Base-by-base conservation (phyloP, 2,113 vertebrate species). In the Strix aluco region DNA sequence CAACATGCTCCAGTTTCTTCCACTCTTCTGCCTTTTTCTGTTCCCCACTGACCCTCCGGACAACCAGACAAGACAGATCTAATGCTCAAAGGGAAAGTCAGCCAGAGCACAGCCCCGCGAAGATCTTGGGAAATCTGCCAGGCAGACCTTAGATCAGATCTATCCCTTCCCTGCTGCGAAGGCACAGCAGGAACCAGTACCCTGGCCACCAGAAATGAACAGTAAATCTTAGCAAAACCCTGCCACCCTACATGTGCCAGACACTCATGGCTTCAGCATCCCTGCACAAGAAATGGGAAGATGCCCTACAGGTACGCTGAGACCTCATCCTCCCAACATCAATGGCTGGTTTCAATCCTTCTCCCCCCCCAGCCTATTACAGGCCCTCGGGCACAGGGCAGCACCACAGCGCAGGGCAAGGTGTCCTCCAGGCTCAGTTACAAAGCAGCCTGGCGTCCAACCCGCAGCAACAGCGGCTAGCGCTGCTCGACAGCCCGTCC, bases 1-100 rank as follows among this genome's bases (percentile, higher is more conserved):
- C 59, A 95, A 77, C 67, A 25, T 34, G 71, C 88, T 95, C 80
- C 77, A 77, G 88, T 85, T 96, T 95, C 92, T 94, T 86, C 55
- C 27, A 42, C 52, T 96, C 69, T 88, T 95, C 74, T 85, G 87
- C 85, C 66, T 88, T 92, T 52, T 94, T 63, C 81, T 90, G 91
- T 15, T 95, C 69, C 55, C 36, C 30, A 22, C n/a, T 81, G 90
- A 54, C 58, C n/a, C 78, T 69, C 78, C 10, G 18, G 91, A 95
- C 55, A 95, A 54, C 42, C 89, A 92, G 47, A 75, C 54, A 83
- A 88, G 46, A 67, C 32, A 79, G 65, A 89, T 19, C n/a, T 58
- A 74, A 81, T 3, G 23, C 57, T 84, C 83, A 71, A 75, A 83
- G 72, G 52, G 47, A 65, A 86, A 84, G 18, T 23, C 73, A 87